phyloP scores from a whole-genome alignment of 2,888 invertebrate species.

The Drosophila macrothrix region DNA sequence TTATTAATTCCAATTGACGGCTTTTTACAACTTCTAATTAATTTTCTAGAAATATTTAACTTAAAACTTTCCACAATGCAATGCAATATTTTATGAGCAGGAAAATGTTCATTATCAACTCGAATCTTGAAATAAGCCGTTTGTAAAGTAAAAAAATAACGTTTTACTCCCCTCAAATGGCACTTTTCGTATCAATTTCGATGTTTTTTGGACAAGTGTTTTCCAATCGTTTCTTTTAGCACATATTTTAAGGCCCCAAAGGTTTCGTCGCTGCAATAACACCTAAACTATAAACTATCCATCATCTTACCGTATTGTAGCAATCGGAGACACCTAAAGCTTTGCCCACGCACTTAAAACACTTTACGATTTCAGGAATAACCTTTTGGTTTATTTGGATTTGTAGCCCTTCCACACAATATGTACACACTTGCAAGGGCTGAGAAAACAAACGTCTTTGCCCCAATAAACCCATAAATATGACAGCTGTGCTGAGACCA shows the following conservation, averaged over 20 bases:
- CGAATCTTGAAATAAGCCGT: neutral
- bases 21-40: neutral
- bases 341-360: constrained; percentile 42
- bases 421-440: neutral
- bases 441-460: constrained; percentile 37
- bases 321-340: constrained; percentile 27
- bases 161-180: constrained; percentile 5
- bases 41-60: neutral
- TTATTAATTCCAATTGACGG: neutral
- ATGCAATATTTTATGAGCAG: neutral
- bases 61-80: neutral
- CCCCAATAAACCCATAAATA: constrained; percentile 66
- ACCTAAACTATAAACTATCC: constrained; percentile 14
- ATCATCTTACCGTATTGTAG: constrained; percentile 10
- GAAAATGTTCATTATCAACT: neutral
- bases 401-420: neutral
- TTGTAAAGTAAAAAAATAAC: neutral
- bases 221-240: constrained; percentile 31
- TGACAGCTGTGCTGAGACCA: constrained; percentile 35
- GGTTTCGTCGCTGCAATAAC: neutral
- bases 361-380: constrained; percentile 29
- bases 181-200: constrained; percentile 2
- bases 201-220: neutral
- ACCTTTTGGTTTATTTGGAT: constrained; percentile 7
- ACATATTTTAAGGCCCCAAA: constrained; percentile 3